These are phyloP conservation scores for Ellobium chinense DNA, from an alignment of 2,888 invertebrate genomes.

Conservation along the genomic window DNA sequence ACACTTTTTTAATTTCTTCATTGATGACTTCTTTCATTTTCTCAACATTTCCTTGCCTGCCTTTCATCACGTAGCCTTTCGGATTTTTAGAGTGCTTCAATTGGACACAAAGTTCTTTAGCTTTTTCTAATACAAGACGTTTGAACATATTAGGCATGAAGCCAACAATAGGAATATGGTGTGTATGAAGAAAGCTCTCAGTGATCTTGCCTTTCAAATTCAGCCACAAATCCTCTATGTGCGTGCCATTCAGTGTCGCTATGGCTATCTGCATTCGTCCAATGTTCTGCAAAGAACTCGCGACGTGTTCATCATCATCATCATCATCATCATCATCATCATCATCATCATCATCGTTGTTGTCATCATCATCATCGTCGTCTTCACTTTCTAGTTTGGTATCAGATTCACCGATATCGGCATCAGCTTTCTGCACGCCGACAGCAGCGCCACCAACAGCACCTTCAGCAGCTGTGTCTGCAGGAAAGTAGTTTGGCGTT, in stretches of 20 bases:
- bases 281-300: not conserved
- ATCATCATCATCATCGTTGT: too few relatives aligned
- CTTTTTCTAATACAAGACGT: not conserved
- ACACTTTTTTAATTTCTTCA: not conserved
- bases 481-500: not conserved
- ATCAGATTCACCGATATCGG: too few relatives aligned
- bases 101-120: slow-evolving; percentile 11
- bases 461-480: not conserved
- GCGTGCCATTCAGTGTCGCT: not conserved
- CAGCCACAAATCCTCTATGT: slow-evolving; percentile 8
- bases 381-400: not conserved
- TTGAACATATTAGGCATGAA: slow-evolving; percentile 4
- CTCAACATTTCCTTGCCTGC: slow-evolving; percentile 32
- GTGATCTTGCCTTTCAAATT: slow-evolving; percentile 5
- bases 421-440: not conserved
- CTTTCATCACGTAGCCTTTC: slow-evolving; percentile 30
- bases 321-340: too few relatives aligned
- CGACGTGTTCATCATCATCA: not conserved
- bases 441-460: not conserved
- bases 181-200: not conserved
- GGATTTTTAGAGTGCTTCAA: not conserved
- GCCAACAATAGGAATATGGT: not conserved
- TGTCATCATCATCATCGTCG: too few relatives aligned
- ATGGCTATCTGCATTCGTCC: slow-evolving; percentile 5
- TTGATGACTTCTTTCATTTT: not conserved